These are phyloP conservation scores for Mythimna lalbum DNA, from an alignment of 2,888 invertebrate species.

Conservation along the genomic window DNA sequence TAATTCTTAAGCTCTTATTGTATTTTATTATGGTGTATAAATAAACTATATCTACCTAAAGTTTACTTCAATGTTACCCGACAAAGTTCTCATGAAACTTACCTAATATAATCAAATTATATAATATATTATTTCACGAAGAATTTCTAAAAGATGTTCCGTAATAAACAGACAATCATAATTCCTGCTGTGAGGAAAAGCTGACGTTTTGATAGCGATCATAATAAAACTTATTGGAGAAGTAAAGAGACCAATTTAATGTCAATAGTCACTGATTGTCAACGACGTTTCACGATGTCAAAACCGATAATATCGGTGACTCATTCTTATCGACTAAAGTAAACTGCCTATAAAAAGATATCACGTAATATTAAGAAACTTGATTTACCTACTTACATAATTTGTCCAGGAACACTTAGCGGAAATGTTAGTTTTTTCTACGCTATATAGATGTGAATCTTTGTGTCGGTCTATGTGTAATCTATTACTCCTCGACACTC, in stretches of 20 bases:
- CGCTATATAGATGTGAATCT: too few species aligned
- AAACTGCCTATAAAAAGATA: not conserved
- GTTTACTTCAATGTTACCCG: too few species aligned
- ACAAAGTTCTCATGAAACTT: too few species aligned
- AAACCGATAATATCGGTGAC: not conserved
- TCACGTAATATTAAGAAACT: not conserved
- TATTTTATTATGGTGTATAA: too few species aligned
- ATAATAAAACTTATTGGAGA: not conserved
- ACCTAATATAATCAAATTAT: not conserved
- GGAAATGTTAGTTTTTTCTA: not conserved
- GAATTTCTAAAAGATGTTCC: slow-evolving; percentile 2
- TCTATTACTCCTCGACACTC: too few species aligned
- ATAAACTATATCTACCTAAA: too few species aligned
- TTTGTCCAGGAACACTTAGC: not conserved
- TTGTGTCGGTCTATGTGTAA: too few species aligned
- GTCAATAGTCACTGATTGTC: slow-evolving; percentile 42
- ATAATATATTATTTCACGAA: too few species aligned
- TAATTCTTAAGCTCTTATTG: too few species aligned
- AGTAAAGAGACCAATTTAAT: slow-evolving; percentile 9
- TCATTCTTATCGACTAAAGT: not conserved
- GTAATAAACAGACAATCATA: slow-evolving; percentile 15
- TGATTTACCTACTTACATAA: not conserved
- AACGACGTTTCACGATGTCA: not conserved
- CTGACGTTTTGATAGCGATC: slow-evolving; percentile 16
- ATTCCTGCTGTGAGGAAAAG: slow-evolving; percentile 36